Evolutionary conservation across 1,140 invertebrate species (phyloP).

Genomic region (Calliphora vicina): DNA sequence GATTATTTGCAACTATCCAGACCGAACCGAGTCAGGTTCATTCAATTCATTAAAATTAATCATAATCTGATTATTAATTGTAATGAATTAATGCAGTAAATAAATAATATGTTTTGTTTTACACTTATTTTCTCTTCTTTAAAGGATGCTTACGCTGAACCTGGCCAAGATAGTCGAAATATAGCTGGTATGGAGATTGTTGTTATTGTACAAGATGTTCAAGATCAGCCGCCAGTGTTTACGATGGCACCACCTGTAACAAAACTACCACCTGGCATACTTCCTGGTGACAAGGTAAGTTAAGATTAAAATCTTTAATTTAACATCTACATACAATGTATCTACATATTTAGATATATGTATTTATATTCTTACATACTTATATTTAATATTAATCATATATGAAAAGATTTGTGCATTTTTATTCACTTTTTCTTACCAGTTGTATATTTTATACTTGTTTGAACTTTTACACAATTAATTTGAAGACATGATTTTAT

Average conservation of each 20-base stretch:
- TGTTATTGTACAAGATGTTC: conserved; percentile 83
- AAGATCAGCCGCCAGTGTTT: conserved; percentile 87
- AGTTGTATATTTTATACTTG: no score
- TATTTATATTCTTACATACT: no score
- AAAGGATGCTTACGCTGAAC: conserved; percentile 85
- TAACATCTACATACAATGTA: neutral
- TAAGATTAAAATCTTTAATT: neutral
- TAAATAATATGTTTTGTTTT: neutral
- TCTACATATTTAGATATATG: neutral
- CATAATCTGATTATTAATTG: no score
- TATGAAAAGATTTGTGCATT: no score
- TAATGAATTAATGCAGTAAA: no score
- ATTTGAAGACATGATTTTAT: no score
- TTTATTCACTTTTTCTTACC: no score
- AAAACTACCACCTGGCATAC: conserved; percentile 70
- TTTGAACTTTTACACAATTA: no score
- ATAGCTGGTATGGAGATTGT: conserved; percentile 82
- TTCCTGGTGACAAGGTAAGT: conserved; percentile 70
- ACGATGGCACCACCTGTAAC: conserved; percentile 82
- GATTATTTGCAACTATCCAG: no score
- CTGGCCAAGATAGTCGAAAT: conserved; percentile 81
- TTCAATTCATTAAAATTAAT: no score
- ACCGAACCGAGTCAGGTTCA: no score
- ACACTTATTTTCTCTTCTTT: conserved; percentile 37
- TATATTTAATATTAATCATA: no score